Conservation (phyloP, 1,140 invertebrate genomes). For the Portunus trituberculatus region DNA sequence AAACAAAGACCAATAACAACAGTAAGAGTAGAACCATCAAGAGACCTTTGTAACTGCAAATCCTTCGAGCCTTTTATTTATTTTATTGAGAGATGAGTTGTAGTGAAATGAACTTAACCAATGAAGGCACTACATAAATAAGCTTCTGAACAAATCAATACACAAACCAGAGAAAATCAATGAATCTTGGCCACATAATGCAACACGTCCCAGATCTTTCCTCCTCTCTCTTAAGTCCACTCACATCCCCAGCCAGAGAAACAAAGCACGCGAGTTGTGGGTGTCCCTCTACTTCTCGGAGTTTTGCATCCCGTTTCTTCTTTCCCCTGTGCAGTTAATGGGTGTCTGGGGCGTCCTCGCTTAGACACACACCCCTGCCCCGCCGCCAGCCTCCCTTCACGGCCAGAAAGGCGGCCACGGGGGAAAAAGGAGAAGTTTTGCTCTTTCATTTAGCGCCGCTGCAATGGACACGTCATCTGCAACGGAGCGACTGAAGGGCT, state of each 20-base stretch:
- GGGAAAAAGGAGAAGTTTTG: not conserved
- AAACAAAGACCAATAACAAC: too few relatives aligned
- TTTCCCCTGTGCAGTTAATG: not conserved
- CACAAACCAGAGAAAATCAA: too few relatives aligned
- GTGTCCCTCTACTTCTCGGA: not conserved
- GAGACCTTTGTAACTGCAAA: too few relatives aligned
- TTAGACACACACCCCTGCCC: not conserved
- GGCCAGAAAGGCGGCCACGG: not conserved
- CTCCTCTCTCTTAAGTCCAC: not conserved
- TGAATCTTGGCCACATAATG: too few relatives aligned
- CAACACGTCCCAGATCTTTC: too few relatives aligned
- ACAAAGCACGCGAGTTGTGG: not conserved
- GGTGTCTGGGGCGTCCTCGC: not conserved
- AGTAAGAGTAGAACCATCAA: too few relatives aligned
- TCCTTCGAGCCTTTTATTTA: too few relatives aligned
- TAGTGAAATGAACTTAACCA: too few relatives aligned
- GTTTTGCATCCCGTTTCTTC: not conserved
- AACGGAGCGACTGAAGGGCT: slow-evolving; percentile 8
- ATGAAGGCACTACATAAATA: too few relatives aligned
- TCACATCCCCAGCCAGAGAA: not conserved
- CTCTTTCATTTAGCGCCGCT: not conserved
- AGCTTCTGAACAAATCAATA: too few relatives aligned
- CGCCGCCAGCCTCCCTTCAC: not conserved
- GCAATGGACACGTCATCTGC: slow-evolving; percentile 66
- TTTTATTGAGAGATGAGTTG: too few relatives aligned